Conservation (phyloP, 2,888 invertebrate genomes). For the Plebejus melissa region DNA sequence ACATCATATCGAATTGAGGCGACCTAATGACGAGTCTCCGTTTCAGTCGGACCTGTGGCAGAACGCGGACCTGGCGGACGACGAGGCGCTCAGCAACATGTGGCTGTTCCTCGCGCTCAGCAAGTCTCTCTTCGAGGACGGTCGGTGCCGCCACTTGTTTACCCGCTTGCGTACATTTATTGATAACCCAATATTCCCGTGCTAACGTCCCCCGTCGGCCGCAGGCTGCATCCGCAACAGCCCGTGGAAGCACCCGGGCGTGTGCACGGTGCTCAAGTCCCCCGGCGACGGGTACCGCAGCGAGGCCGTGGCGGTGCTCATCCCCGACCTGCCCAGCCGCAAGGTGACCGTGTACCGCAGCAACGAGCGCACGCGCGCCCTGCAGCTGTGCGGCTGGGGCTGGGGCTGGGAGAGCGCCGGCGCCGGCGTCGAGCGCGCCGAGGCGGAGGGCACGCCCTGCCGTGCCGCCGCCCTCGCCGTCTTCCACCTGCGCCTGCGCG, state of each 20-base stretch:
- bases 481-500: constrained; percentile 90
- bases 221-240: constrained; percentile 75
- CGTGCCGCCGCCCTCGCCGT: constrained; percentile 95
- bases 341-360: constrained; percentile 76
- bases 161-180: background rate
- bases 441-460: constrained; percentile 83
- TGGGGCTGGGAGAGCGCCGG: constrained; percentile 84
- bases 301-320: constrained; percentile 79
- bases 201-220: background rate
- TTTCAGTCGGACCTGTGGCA: constrained; percentile 85
- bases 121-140: constrained; percentile 84
- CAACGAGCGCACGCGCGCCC: constrained; percentile 86
- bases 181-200: background rate
- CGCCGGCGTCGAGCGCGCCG: constrained; percentile 79
- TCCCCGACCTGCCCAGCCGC: constrained; percentile 82
- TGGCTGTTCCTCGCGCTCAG: constrained; percentile 91
- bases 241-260: constrained; percentile 82
- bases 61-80: constrained; percentile 88
- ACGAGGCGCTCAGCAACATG: constrained; percentile 85
- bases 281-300: constrained; percentile 75
- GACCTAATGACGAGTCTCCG: background rate
- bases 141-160: constrained; percentile 39
- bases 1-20: no score
- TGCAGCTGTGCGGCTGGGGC: constrained; percentile 94
- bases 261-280: constrained; percentile 75